phyloP scores from a whole-genome alignment of 2,888 invertebrate genomes.

The Rotaria magnacalcarata region DNA sequence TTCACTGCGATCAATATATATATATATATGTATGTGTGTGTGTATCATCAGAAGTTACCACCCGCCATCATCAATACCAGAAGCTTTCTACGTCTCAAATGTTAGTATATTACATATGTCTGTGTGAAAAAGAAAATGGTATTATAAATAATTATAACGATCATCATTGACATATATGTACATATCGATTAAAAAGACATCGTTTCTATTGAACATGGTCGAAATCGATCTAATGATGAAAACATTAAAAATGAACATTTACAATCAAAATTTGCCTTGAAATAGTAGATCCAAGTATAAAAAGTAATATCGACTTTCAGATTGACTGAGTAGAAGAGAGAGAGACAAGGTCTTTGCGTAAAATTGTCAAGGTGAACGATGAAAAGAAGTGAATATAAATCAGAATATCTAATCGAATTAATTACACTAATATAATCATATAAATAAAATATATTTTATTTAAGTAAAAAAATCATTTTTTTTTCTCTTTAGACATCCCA shows the following conservation, averaged over 20 bases:
- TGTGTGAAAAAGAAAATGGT: neutral
- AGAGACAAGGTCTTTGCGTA: neutral
- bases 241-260: neutral
- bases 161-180: neutral
- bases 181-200: neutral
- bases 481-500: neutral
- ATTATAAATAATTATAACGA: constrained; percentile 15
- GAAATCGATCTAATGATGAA: neutral
- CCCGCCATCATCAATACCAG: neutral
- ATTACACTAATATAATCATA: neutral
- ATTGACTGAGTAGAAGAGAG: neutral
- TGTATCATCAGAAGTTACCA: constrained; percentile 4
- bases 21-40: neutral
- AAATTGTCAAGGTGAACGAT: neutral
- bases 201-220: neutral
- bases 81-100: neutral
- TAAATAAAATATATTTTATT: neutral
- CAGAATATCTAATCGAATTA: neutral
- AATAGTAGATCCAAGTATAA: neutral
- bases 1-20: neutral
- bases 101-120: neutral
- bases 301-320: neutral
- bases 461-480: neutral
- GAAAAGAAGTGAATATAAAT: neutral
- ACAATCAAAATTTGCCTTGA: neutral